Evolutionary conservation across 1,140 invertebrate species (phyloP), one percentile per base, ranked within the genome.

Genomic region (Hirudo medicinalis): DNA sequence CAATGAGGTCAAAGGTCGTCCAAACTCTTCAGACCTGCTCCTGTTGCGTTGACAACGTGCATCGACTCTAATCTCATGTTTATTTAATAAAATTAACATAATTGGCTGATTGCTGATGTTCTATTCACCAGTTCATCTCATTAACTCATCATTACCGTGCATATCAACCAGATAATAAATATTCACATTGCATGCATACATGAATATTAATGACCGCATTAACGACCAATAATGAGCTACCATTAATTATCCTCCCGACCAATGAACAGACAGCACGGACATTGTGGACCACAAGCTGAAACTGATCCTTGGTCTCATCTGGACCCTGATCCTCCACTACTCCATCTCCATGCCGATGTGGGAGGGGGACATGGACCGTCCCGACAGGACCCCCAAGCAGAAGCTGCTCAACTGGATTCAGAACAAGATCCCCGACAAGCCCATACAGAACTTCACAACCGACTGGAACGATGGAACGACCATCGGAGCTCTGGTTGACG

Each of bases 301-400:
- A 82, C 81, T 95, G 76, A 95, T 95, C 77, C 86, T 95, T 72
- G 92, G 93, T 75, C 81, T 96, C 79, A 91, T 96, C 87, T 96
- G 93, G 93, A 94, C 91, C 0, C 85, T 96, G 19, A 95, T 96
- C 84, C 85, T 95, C 43, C 92, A 96, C 80, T 96, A 96, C 80
- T 94, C 92, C 71, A 95, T 96, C 76, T 92, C 92, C 55, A 89
- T 93, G 87, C 92, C 91, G 6, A 90, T 92, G 87, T 94, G 91
- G 91, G 90, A 91, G 57, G 73, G 53, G 19, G 72, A 71, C 13
- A 55, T 63, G 19, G 29, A 36, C 15, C n/a, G 25, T 15, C 49
- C 36, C 20, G 73, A 74, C 27, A 40, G 67, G 72, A 91, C 91
- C 13, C 91, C 91, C 57, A 94, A 93, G 83, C 90, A 93, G 83